Evolutionary conservation across 2,888 invertebrate species (phyloP), one percentile per base, ranked within the genome.

Genomic region (Brachyopa scutellaris): DNA sequence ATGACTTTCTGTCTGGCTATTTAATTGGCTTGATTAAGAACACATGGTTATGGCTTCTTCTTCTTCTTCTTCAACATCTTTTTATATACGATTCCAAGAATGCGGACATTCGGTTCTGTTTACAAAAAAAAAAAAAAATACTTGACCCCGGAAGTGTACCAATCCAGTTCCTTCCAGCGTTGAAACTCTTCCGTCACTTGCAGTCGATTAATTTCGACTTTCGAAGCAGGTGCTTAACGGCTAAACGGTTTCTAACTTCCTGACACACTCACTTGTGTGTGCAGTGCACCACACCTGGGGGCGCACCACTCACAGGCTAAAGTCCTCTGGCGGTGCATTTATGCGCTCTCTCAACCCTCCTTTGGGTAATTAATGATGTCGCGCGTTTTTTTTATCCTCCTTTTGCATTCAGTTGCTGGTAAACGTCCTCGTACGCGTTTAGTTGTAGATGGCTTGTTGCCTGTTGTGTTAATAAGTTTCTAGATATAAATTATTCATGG

Each of bases 391-490:
- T 61, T 26, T 40, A 26, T 26, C 42, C 31, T 4, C 42, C 17
- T 59, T 15, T n/a, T 67, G 26, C 31, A 31, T 23, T 1, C 33
- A 15, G 13, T 31, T n/a, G n/a, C n/a, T n/a, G n/a, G n/a, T n/a
- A n/a, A n/a, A n/a, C n/a, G n/a, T n/a, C n/a, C 4, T 31, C 11
- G 55, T 64, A 47, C 31, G 29, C 61, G 61, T n/a, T n/a, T n/a
- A n/a, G n/a, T n/a, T n/a, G n/a, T 69, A 69, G 62, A 69, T 70
- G 62, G 80, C 76, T 76, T 76, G 82, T 77, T 77, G 77, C 77
- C 82, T 82, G 76, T 72, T 82, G 77, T 77, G 82, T 82, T 82
- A 77, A 80, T 77, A 82, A 77, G 82, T 82, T 82, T 70, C 77
- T 55, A 38, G 70, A 77, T 70, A 77, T 82, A 82, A 82, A 85